Evolutionary conservation across 2,113 vertebrate species (phyloP).

Genomic region (Embiotoca jacksoni): DNA sequence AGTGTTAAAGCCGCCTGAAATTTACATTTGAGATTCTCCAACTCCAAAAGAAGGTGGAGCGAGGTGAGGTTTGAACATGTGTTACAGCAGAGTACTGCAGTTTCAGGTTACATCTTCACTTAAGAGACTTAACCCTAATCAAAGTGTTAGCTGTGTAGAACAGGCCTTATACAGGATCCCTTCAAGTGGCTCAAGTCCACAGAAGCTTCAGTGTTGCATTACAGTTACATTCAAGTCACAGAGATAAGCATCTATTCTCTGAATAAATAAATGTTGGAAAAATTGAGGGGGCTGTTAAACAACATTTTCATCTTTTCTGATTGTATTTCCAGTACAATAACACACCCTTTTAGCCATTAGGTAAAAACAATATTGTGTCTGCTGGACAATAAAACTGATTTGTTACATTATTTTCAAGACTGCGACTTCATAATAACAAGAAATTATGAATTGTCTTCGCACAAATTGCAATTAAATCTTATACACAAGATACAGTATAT

Average conservation of each 20-base stretch:
- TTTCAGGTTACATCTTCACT: not conserved
- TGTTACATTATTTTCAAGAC: not conserved
- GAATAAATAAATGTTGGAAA: not conserved
- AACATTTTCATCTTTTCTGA: not conserved
- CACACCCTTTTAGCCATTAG: not conserved
- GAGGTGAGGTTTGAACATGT: not conserved
- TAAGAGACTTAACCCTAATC: constrained; percentile 32
- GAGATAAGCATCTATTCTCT: not conserved
- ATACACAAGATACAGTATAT: no score
- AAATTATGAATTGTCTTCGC: not conserved
- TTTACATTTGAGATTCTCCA: not conserved
- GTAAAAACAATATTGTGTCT: not conserved
- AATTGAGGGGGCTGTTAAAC: no score
- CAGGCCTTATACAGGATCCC: constrained; percentile 19
- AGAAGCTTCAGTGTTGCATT: not conserved
- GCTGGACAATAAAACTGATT: not conserved
- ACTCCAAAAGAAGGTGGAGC: not conserved
- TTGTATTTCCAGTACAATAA: not conserved
- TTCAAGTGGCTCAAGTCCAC: constrained; percentile 20
- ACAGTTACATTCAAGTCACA: not conserved
- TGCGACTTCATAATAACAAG: not conserved
- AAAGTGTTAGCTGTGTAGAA: constrained; percentile 38
- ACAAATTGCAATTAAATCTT: not conserved
- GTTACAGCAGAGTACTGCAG: not conserved
- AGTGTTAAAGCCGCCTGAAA: not conserved